Conservation (phyloP, 2,888 invertebrate species). For the Callinectes sapidus region DNA sequence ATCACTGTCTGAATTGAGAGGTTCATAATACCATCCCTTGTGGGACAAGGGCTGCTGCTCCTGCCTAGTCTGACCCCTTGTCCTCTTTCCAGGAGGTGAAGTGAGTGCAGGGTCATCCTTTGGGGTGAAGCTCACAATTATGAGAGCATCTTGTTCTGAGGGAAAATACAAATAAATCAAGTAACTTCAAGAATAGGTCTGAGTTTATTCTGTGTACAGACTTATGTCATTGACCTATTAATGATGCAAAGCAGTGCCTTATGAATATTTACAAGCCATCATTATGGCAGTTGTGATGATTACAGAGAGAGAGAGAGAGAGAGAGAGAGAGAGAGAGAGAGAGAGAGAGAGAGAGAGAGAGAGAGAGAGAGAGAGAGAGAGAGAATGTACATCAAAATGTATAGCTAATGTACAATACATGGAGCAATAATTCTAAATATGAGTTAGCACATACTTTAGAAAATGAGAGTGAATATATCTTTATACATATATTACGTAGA, state of each 20-base stretch:
- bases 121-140: conserved; percentile 44
- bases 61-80: background rate
- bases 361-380: background rate
- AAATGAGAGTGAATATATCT: no score
- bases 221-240: no score
- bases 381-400: no score
- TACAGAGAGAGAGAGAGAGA: conserved; percentile 11
- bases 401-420: no score
- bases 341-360: conserved; percentile 36
- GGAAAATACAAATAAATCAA: background rate
- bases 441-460: no score
- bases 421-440: no score
- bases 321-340: background rate
- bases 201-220: background rate
- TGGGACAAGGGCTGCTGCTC: background rate
- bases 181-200: background rate
- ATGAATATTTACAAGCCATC: no score
- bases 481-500: no score
- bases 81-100: conserved; percentile 6
- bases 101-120: conserved; percentile 42
- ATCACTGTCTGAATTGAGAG: background rate
- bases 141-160: conserved; percentile 51
- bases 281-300: no score
- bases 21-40: conserved; percentile 28
- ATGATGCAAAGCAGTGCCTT: no score